A percentile compares a stretch with the other conserved stretches of the same genome.
These are phyloP conservation scores for Equus quagga DNA, from an alignment of 2,113 vertebrate genomes.

Conservation along the genomic window DNA sequence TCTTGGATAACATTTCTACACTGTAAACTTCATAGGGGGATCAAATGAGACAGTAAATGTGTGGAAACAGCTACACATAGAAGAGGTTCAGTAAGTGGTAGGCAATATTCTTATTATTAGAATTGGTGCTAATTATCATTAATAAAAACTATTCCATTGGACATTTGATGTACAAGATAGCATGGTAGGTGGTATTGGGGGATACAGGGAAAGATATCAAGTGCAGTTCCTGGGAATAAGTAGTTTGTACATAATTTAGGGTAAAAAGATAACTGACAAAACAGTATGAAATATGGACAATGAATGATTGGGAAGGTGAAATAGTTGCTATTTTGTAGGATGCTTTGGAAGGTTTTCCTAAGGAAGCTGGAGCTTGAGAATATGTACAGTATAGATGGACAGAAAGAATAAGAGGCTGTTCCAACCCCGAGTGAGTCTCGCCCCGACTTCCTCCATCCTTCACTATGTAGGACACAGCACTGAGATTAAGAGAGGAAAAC, in stretches of 20 bases:
- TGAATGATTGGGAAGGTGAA: neutral
- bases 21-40: neutral
- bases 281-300: neutral
- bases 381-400: neutral
- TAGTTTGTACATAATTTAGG: neutral
- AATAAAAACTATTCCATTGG: neutral
- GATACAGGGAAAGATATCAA: neutral
- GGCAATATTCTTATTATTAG: neutral
- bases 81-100: neutral
- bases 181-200: neutral
- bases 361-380: neutral
- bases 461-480: fast-evolving
- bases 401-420: neutral
- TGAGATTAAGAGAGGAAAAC: neutral
- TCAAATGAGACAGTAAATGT: neutral
- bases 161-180: neutral
- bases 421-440: neutral
- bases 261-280: neutral
- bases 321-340: neutral
- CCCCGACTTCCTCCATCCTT: fast-evolving
- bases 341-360: neutral
- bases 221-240: neutral
- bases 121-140: neutral
- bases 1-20: neutral
- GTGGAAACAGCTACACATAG: neutral